Evolutionary conservation across 2,113 vertebrate species (phyloP).

Genomic region (Megaceryle maxima): DNA sequence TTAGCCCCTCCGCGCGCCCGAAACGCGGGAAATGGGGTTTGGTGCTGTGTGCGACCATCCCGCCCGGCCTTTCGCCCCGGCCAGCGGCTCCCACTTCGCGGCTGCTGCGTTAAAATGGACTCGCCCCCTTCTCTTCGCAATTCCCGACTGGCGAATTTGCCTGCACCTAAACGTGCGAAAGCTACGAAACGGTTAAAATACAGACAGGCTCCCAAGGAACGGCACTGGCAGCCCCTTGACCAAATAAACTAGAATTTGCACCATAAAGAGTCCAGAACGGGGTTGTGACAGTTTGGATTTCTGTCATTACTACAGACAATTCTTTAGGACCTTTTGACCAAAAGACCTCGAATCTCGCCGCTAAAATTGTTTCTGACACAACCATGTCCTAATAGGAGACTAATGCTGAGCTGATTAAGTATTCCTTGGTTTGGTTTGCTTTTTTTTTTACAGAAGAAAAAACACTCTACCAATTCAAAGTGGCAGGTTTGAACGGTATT

Average conservation of each 20-base stretch:
- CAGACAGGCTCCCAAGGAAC: background rate
- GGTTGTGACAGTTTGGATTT: background rate
- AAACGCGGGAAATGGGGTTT: rapidly evolving
- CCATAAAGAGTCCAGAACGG: background rate
- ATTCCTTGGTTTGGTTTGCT: background rate
- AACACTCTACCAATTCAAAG: background rate
- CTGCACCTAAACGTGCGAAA: background rate
- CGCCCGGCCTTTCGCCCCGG: background rate
- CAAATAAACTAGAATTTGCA: background rate
- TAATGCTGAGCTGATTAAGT: background rate
- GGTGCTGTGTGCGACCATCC: background rate
- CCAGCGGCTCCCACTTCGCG: rapidly evolving
- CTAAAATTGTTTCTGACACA: background rate
- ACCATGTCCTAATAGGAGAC: background rate
- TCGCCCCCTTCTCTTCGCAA: background rate
- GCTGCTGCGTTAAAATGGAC: rapidly evolving
- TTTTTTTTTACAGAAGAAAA: background rate
- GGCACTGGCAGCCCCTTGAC: background rate
- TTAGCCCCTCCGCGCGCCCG: background rate
- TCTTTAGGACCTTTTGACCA: background rate
- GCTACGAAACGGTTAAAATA: background rate
- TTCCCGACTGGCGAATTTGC: background rate
- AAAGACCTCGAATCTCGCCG: background rate
- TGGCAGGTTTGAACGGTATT: background rate
- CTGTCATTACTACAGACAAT: background rate